Evolutionary conservation across 1,140 invertebrate species (phyloP).

Genomic region (Sinella curviseta): DNA sequence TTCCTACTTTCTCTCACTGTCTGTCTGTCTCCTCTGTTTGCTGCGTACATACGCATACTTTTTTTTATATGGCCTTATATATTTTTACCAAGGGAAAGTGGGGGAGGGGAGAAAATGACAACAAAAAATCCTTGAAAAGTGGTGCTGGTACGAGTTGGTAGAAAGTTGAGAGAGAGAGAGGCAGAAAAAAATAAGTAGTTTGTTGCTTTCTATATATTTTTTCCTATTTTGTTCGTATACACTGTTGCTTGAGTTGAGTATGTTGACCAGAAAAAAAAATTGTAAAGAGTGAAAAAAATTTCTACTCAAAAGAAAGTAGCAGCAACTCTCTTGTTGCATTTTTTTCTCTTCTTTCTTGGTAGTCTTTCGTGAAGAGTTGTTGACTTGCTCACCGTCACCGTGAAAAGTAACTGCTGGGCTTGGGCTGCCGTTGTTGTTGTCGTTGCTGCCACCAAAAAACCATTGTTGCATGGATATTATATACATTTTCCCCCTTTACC

Average conservation of each 20-base stretch:
- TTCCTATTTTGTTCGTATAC: neutral
- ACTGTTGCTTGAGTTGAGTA: slow-evolving; percentile 11
- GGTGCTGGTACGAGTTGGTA: too few species aligned
- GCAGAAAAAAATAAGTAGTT: neutral
- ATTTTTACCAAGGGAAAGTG: too few species aligned
- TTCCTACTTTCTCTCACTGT: too few species aligned
- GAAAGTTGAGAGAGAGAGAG: neutral
- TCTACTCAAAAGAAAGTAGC: neutral
- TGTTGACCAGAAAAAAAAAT: slow-evolving; percentile 10
- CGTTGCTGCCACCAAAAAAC: neutral
- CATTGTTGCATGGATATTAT: too few species aligned
- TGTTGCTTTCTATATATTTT: neutral
- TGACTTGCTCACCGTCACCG: neutral
- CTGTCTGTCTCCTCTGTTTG: too few species aligned
- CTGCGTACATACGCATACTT: too few species aligned
- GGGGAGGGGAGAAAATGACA: too few species aligned
- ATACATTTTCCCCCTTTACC: too few species aligned
- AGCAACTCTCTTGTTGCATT: neutral
- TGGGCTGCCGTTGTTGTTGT: neutral
- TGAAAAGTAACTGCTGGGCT: neutral
- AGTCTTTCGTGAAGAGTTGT: neutral
- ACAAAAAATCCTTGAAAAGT: too few species aligned
- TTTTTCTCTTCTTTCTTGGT: neutral
- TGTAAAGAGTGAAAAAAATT: too few species aligned
- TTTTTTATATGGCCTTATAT: too few species aligned